Base-by-base conservation (phyloP, 2,888 invertebrate species). In the Tillus elongatus region DNA sequence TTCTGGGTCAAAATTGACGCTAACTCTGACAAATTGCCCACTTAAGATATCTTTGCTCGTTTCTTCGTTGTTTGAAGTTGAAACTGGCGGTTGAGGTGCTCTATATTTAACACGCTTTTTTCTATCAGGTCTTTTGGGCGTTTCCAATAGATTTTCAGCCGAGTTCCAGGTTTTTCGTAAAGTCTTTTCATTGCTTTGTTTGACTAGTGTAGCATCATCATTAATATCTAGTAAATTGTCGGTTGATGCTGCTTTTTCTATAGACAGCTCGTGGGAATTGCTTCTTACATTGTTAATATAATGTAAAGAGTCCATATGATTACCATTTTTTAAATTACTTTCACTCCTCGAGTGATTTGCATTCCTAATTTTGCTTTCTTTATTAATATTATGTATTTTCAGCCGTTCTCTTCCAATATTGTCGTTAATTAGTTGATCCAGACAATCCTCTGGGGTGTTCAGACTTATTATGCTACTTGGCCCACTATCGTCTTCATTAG, bases 1-100 rank as follows among this genome's bases (percentile, higher is more conserved):
- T 3, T 46, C 40, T 3, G 45, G 42, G 15, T 54, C 52, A 35
- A 45, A 44, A 29, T 51, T 55, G 4, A 66, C 66, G 39, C 58
- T 61, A 2, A 67, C 64, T 15, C 67, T 50, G 0, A 68, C 64
- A 39, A 60, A 67, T 49, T 67, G 65, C 2, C 67, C 67, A 37
- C 61, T 58, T 14, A 64, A 51, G 3, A 67, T 52, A 44, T 66
- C 61, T 26, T 54, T 50, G 32, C 45, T 39, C n/a, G 32, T 31
- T 9, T 38, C 13, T 4, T 29, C 35, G 10, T 33, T 29, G 9
- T 3, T 27, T 14, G 47, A 52, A 8, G 6, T 6, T 19, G 24
- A 8, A 8, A 19, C n/a, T 4, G 58, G 60, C 3, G 60, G 61
- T 16, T 54, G 57, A 2, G 63, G 64, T 2, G 63, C 63, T 42